Evolutionary conservation across 2,113 vertebrate genomes (phyloP).

Genomic region (Pica pica): DNA sequence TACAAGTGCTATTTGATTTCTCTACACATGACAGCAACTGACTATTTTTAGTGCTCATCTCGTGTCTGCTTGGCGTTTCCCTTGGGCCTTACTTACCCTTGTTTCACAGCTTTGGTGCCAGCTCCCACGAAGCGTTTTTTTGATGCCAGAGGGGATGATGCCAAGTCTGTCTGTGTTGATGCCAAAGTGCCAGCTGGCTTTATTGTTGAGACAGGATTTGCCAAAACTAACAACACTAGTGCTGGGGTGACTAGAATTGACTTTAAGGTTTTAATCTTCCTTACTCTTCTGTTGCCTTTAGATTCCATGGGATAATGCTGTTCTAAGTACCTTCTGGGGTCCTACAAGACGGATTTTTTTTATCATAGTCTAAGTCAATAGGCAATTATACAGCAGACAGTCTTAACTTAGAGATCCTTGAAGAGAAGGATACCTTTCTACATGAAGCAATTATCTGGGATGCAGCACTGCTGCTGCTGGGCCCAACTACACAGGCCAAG

Average conservation of each 20-base stretch:
- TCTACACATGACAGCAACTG: constrained; percentile 30
- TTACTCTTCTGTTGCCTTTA: background rate
- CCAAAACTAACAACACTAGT: constrained; percentile 36
- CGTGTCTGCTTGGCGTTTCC: constrained; percentile 43
- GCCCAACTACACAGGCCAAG: background rate
- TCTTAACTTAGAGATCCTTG: background rate
- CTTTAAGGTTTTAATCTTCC: constrained; percentile 4
- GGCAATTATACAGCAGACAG: background rate
- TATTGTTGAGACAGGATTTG: constrained; percentile 12
- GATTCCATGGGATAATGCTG: background rate
- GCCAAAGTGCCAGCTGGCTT: constrained; percentile 56
- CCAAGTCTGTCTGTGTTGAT: constrained; percentile 46
- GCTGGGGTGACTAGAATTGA: background rate
- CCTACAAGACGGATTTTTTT: background rate
- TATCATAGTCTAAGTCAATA: background rate
- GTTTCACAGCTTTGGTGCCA: constrained; percentile 46
- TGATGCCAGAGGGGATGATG: constrained; percentile 47
- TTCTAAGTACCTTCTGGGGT: background rate
- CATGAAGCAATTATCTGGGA: background rate
- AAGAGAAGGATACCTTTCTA: background rate
- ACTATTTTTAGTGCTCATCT: constrained; percentile 56
- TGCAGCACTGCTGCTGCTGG: background rate
- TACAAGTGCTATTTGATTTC: constrained; percentile 22
- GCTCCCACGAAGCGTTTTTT: constrained; percentile 16
- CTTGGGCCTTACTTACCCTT: constrained; percentile 47